Evolutionary conservation across 2,797 vertebrate species (phyloP), one percentile per base, ranked within the genome.

Genomic region (Lepilemur ruficaudatus): DNA sequence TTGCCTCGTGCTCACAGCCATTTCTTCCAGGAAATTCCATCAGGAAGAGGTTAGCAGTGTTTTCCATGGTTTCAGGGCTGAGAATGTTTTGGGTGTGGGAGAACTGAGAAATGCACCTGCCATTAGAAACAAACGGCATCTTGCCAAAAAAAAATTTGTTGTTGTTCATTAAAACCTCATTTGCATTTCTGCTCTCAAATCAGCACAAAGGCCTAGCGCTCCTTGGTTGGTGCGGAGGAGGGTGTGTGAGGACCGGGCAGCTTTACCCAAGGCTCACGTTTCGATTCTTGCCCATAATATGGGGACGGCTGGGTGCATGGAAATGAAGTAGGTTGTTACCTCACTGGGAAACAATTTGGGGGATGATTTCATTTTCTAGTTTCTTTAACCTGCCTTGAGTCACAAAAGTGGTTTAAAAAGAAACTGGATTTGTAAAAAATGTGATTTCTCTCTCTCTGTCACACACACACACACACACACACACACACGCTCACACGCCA

Each of bases 311-410:
- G 14, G 28, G 28, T 32, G 28, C 30, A 3, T 15, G 55, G n/a
- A 32, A 38, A 46, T 6, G 48, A 80, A 23, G 55, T 23, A 55
- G 61, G 30, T 70, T 76, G 30, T 41, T 41, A 7, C 41, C 41
- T 93, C 32, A 3, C 6, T 13, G 69, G 89, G 69, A n/a, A 11
- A 86, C 20, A 1, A 0, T 57, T 52, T 18, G 17, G 65, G 95
- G 38, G 50, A 69, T 83, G 46, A 76, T 32, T 91, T 86, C 23
- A 75, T 80, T 70, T 94, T 65, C 23, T 87, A 8, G 18, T 41
- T 85, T 88, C 48, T 85, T 91, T 52, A 83, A 67, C 50, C 32
- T 94, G 43, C n/a, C 22, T 87, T 70, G 50, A 65, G 57, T 95
- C 80, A 88, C 69, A 57, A 80, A 89, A 75, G 76, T 63, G 48